Conservation (phyloP, 1,140 invertebrate genomes). For the Oscheius sp. region DNA sequence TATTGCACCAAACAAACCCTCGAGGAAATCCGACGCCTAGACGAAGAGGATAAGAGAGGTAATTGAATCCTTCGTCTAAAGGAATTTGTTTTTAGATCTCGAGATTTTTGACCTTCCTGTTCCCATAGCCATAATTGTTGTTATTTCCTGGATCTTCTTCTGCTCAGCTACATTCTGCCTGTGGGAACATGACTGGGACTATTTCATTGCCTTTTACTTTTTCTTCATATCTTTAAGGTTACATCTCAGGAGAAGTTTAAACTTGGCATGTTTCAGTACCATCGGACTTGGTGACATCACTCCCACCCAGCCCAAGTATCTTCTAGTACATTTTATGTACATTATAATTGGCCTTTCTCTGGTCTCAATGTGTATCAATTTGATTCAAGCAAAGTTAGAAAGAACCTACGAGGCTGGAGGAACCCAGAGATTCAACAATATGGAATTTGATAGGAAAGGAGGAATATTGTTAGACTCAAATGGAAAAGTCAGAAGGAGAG, state of each 20-base stretch:
- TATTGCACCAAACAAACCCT: slow-evolving; percentile 56
- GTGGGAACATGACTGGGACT: slow-evolving; percentile 75
- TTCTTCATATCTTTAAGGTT: slow-evolving; percentile 74
- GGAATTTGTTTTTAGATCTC: slow-evolving; percentile 40
- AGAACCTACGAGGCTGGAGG: slow-evolving; percentile 44
- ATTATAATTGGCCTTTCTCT: slow-evolving; percentile 87
- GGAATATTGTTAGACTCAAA: slow-evolving; percentile 21
- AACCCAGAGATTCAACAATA: slow-evolving; percentile 19
- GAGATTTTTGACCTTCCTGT: slow-evolving; percentile 51
- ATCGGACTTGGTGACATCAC: slow-evolving; percentile 54
- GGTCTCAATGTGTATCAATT: slow-evolving; percentile 94
- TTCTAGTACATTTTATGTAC: slow-evolving; percentile 88
- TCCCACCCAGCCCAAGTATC: slow-evolving; percentile 74
- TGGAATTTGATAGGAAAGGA: slow-evolving; percentile 13
- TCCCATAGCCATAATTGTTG: slow-evolving; percentile 47
- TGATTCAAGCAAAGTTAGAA: slow-evolving; percentile 69
- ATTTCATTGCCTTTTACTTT: slow-evolving; percentile 85
- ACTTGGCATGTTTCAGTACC: slow-evolving; percentile 42
- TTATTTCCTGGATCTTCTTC: slow-evolving; percentile 49
- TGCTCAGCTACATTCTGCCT: slow-evolving; percentile 53
- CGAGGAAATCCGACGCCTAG: slow-evolving; percentile 45
- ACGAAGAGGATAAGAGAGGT: slow-evolving; percentile 49
- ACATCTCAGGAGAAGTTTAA: background rate
- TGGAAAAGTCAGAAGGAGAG: slow-evolving; percentile 34
- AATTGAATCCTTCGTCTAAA: slow-evolving; percentile 22